phyloP scores from a whole-genome alignment of 2,888 invertebrate species.

The Nomada fucata region DNA sequence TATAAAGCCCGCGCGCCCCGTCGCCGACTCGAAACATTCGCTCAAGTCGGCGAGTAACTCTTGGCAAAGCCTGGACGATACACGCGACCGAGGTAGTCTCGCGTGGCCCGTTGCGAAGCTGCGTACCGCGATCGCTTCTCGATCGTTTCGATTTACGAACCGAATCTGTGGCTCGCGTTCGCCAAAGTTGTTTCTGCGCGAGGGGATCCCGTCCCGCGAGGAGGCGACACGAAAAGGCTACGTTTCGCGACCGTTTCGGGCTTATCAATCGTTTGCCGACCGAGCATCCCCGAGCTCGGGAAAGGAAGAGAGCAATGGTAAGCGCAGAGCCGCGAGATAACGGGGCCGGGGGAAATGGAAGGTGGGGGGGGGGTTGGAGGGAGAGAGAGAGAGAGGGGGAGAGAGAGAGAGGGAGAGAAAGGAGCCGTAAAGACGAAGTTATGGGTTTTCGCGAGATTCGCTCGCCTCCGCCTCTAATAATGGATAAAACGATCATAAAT shows the following conservation, averaged over 20 bases:
- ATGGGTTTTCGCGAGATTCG: constrained; percentile 83
- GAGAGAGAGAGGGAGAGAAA: constrained; percentile 69
- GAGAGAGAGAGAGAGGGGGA: constrained; percentile 63
- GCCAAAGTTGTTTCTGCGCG: background rate
- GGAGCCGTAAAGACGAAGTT: constrained; percentile 83
- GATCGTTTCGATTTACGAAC: constrained; percentile 12
- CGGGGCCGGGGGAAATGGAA: constrained; percentile 44
- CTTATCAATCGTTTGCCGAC: background rate
- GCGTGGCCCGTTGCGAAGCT: background rate
- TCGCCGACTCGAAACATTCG: constrained; percentile 64
- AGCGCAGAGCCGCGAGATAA: constrained; percentile 40
- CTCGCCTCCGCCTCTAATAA: constrained; percentile 81
- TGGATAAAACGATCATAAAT: constrained; percentile 85
- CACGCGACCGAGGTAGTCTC: constrained; percentile 28
- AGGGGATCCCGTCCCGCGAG: background rate
- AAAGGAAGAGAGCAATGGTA: constrained; percentile 32
- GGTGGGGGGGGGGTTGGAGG: constrained; percentile 30
- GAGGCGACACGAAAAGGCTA: background rate
- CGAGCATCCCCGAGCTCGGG: constrained; percentile 7
- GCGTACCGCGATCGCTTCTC: background rate
- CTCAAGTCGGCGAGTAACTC: constrained; percentile 20
- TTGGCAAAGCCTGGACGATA: constrained; percentile 12
- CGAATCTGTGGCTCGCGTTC: background rate
- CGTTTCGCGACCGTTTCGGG: background rate
- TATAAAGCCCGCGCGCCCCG: constrained; percentile 60